Conservation (phyloP, 2,797 vertebrate species). For the Rallus crepitans region DNA sequence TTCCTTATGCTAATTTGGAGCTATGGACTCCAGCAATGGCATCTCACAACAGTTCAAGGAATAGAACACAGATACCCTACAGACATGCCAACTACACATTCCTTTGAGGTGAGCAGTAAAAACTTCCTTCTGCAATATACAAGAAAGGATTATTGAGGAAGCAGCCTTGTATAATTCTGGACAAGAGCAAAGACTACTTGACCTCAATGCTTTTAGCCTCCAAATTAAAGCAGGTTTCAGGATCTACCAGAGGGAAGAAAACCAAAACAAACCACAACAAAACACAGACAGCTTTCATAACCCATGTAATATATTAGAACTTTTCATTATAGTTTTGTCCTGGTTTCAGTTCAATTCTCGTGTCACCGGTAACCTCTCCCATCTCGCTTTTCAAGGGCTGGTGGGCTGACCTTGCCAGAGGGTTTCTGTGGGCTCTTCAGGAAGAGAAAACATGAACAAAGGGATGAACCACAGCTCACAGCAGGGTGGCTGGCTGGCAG, state of each 20-base stretch:
- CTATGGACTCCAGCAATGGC: background rate
- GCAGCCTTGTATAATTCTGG: background rate
- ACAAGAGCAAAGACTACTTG: background rate
- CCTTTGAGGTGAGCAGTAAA: conserved; percentile 45
- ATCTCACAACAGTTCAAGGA: conserved; percentile 30
- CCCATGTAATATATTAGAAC: background rate
- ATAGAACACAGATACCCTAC: conserved; percentile 11
- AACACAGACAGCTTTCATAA: background rate
- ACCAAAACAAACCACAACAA: background rate
- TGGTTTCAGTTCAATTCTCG: too few species aligned
- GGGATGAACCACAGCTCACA: background rate
- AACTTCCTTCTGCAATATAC: background rate
- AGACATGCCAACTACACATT: conserved; percentile 41
- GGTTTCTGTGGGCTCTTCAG: background rate
- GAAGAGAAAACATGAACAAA: background rate
- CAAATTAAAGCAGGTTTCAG: background rate
- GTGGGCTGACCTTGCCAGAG: background rate
- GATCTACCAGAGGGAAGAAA: background rate
- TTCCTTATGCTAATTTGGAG: background rate
- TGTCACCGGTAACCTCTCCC: background rate
- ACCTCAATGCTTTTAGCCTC: background rate
- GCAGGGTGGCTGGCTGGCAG: accelerated
- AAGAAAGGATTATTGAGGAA: conserved; percentile 12
- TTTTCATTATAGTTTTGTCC: background rate
- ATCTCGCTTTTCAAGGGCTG: background rate